phyloP scores from a whole-genome alignment of 2,797 vertebrate genomes.

The Thalassophryne amazonica region DNA sequence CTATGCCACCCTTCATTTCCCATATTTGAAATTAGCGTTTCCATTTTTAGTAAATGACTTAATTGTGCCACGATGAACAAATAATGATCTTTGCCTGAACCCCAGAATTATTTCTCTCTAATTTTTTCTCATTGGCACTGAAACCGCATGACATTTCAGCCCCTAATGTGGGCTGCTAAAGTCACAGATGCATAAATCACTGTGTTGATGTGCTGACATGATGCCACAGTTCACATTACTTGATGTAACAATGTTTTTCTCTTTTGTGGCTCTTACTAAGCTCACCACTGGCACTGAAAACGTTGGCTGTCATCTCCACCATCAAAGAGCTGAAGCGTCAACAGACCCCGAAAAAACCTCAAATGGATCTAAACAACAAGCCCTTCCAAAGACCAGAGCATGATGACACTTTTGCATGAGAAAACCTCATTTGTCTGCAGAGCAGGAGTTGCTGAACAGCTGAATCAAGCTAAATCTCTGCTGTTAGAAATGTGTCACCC shows the following conservation, averaged over 20 bases:
- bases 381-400: constrained; percentile 21
- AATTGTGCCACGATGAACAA: constrained; percentile 18
- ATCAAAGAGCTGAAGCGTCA: constrained; percentile 57
- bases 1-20: not conserved
- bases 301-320: constrained; percentile 37
- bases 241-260: constrained; percentile 58
- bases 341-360: constrained; percentile 45
- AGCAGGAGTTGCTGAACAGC: not conserved
- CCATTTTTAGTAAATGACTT: constrained; percentile 10
- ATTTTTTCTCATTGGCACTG: constrained; percentile 26
- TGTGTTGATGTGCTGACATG: constrained; percentile 9
- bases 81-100: constrained; percentile 25
- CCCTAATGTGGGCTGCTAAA: constrained; percentile 6
- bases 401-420: constrained; percentile 54
- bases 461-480: not conserved
- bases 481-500: constrained; percentile 49
- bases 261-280: constrained; percentile 49
- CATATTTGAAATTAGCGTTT: constrained; percentile 18
- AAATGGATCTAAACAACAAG: constrained; percentile 41
- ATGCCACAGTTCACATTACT: constrained; percentile 49
- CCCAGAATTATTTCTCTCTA: constrained; percentile 6
- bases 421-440: constrained; percentile 45
- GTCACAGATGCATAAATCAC: constrained; percentile 49
- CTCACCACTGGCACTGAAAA: constrained; percentile 56
- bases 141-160: constrained; percentile 42